Base-by-base conservation (phyloP, 2,113 vertebrate species). In the Bufo bufo region DNA sequence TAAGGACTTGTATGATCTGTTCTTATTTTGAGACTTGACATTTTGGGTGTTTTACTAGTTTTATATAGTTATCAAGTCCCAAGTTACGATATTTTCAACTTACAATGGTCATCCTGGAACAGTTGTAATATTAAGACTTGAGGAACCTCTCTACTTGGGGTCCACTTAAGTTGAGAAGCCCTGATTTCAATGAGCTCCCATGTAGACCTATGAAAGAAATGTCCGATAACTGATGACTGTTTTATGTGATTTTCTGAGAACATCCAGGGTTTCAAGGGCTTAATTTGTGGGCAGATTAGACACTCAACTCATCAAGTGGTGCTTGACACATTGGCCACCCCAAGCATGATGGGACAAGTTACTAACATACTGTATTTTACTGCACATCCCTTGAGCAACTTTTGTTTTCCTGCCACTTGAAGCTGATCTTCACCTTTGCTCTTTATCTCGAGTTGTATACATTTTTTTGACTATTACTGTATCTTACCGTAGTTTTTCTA, bases 361-460 rank as follows among this genome's bases (percentile, higher is more conserved):
- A 17, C 71, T 47, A 43, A 71, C 23, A 47, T 74, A 33, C 33
- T 33, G 33, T 33, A 47, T 74, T 49, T 49, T 72, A 45, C 2
- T 74, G 6, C 8, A 0, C 10, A 20, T 74, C 71, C 71, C 47
- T 3, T 47, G 16, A 74, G 71, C 6, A 16, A 7, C 72, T 9
- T 50, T 52, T 77, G 75, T 77, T 52, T 50, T 77, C 47, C 20
- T 77, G 17, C 75, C 19, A n/a, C 75, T 77, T 77, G 8, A 77
- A 52, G 75, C 16, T 52, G 9, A 49, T 52, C 10, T 52, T 52
- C 49, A 77, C 49, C 75, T 77, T 4, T 52, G 4, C 47, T 77
- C 7, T 52, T 52, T n/a, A 47, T 50, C 0, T n/a, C 3, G 47
- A 0, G 19, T 12, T 5, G 3, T n/a, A 47, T 77, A 19, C 75